Conservation (phyloP, 2,888 invertebrate genomes). For the Zygaena filipendulae region DNA sequence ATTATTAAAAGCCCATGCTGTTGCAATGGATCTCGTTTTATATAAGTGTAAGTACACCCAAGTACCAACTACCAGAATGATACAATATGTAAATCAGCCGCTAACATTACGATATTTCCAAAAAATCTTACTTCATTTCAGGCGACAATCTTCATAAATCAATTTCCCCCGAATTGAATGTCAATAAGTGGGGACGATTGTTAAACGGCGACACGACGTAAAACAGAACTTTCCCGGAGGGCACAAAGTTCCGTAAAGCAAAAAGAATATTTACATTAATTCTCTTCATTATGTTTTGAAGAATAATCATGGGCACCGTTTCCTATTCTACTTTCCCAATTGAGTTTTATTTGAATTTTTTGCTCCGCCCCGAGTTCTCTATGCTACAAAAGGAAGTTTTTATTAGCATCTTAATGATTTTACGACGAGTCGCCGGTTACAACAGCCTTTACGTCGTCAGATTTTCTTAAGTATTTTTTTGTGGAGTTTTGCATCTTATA, state of each 20-base stretch:
- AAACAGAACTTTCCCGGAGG: slow-evolving; percentile 69
- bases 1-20: too few species aligned
- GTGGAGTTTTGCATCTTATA: slow-evolving; percentile 67
- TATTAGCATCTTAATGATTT: slow-evolving; percentile 72
- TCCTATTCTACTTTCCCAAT: slow-evolving; percentile 59
- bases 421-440: slow-evolving; percentile 68
- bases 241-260: slow-evolving; percentile 51
- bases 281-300: slow-evolving; percentile 71
- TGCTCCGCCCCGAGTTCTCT: slow-evolving; percentile 50
- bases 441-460: slow-evolving; percentile 70
- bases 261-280: slow-evolving; percentile 71
- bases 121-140: slow-evolving; percentile 62
- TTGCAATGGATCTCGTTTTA: too few species aligned
- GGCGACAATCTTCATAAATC: slow-evolving; percentile 68
- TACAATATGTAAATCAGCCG: too few species aligned
- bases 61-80: too few species aligned
- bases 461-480: slow-evolving; percentile 69
- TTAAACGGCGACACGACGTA: slow-evolving; percentile 58
- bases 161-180: slow-evolving; percentile 69
- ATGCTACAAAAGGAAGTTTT: slow-evolving; percentile 68
- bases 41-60: too few species aligned
- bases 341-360: slow-evolving; percentile 70
- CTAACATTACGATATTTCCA: too few species aligned
- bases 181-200: slow-evolving; percentile 67
- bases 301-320: slow-evolving; percentile 67